These are phyloP conservation scores for Dendrolimus kikuchii DNA, from an alignment of 1,140 invertebrate species.

Conservation along the genomic window DNA sequence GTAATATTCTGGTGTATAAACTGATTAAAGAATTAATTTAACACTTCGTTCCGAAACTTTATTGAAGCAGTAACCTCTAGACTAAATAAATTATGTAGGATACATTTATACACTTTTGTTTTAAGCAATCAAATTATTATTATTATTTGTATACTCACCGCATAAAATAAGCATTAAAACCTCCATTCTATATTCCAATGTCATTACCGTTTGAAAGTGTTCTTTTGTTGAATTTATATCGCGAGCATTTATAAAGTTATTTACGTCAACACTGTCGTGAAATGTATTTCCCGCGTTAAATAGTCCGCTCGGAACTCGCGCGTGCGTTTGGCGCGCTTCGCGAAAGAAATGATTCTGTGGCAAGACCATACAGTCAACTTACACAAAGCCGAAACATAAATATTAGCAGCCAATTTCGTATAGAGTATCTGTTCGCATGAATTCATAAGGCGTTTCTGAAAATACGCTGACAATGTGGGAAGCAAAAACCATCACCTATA, in stretches of 20 bases:
- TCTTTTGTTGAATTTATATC: constrained; percentile 8
- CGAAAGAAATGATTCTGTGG: constrained; percentile 36
- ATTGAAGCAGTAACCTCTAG: too few species aligned
- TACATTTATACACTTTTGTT: too few species aligned
- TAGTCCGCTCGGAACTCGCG: constrained; percentile 25
- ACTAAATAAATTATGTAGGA: too few species aligned
- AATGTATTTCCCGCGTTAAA: constrained; percentile 26
- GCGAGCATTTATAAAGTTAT: neutral
- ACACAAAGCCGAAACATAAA: too few species aligned
- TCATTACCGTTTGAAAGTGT: constrained; percentile 9
- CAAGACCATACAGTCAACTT: neutral
- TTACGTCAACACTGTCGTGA: constrained; percentile 25
- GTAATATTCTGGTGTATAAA: too few species aligned
- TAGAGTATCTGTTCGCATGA: too few species aligned
- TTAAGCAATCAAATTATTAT: neutral
- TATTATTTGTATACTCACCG: constrained; percentile 31
- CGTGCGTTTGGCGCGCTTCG: constrained; percentile 49
- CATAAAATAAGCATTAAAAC: constrained; percentile 42
- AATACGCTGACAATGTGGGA: neutral
- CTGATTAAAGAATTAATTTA: too few species aligned
- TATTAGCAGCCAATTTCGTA: too few species aligned
- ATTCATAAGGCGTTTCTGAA: too few species aligned
- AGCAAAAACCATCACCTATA: constrained; percentile 3
- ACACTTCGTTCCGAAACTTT: too few species aligned
- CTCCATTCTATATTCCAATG: constrained; percentile 29